Evolutionary conservation across 1,140 invertebrate genomes (phyloP).

Genomic region (Trichomalopsis sarcophagae): DNA sequence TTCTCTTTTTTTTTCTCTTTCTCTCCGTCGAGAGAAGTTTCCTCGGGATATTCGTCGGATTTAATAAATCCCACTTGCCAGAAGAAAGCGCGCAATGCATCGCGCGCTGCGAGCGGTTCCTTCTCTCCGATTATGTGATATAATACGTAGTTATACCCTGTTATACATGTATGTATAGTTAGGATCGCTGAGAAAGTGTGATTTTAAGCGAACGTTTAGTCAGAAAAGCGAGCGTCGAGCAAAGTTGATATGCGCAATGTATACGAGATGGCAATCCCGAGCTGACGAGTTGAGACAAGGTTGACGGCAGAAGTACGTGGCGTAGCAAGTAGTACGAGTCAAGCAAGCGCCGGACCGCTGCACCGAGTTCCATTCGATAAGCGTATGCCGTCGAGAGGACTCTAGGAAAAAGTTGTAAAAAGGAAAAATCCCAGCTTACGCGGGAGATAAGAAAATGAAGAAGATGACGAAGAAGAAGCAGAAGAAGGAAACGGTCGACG

Average conservation of each 20-base stretch:
- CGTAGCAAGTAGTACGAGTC: constrained; percentile 27
- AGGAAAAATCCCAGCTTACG: too few species aligned
- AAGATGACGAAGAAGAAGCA: background rate
- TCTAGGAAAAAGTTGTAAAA: too few species aligned
- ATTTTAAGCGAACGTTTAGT: background rate
- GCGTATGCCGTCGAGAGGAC: background rate
- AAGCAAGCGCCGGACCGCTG: constrained; percentile 11
- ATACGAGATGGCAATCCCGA: background rate
- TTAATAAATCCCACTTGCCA: background rate
- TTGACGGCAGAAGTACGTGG: constrained; percentile 38
- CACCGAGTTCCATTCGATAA: background rate
- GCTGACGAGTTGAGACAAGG: background rate
- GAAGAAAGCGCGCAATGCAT: background rate
- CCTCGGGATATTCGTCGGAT: background rate
- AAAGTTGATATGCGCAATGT: background rate
- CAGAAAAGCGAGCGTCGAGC: background rate
- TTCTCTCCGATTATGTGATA: background rate
- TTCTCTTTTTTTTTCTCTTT: background rate
- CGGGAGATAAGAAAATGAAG: too few species aligned
- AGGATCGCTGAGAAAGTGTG: background rate
- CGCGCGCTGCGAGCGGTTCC: background rate
- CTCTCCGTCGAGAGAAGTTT: background rate
- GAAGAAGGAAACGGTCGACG: constrained; percentile 38
- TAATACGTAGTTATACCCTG: background rate
- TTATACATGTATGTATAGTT: background rate